Evolutionary conservation across 2,888 invertebrate genomes (phyloP).

Genomic region (Drosophila austrosaltans): DNA sequence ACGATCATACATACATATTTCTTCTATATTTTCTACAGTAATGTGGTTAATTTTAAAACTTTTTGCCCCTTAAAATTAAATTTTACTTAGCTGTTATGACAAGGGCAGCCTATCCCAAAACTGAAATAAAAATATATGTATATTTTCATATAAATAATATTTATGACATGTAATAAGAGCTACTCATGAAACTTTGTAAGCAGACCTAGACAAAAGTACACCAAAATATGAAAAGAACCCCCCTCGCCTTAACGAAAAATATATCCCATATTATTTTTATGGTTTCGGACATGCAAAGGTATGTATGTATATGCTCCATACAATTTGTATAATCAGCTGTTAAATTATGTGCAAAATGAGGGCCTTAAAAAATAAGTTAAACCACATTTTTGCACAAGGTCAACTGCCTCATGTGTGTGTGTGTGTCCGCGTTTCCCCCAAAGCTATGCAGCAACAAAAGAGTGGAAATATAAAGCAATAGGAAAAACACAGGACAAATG

Average conservation of each 20-base stretch:
- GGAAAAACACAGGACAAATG: slow-evolving; percentile 19
- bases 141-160: slow-evolving; percentile 34
- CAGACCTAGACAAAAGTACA: slow-evolving; percentile 5
- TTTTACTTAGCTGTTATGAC: neutral
- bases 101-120: neutral
- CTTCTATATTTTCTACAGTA: too few relatives aligned
- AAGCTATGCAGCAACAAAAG: slow-evolving; percentile 36
- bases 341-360: slow-evolving; percentile 71
- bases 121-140: neutral
- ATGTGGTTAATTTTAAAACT: neutral
- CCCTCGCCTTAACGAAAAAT: neutral
- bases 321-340: slow-evolving; percentile 74
- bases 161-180: slow-evolving; percentile 65
- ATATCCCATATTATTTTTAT: slow-evolving; percentile 67
- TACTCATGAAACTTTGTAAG: slow-evolving; percentile 55
- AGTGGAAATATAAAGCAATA: neutral
- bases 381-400: slow-evolving; percentile 38
- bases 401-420: slow-evolving; percentile 26
- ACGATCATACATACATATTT: too few relatives aligned
- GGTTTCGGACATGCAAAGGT: slow-evolving; percentile 69
- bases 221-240: slow-evolving; percentile 1
- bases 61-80: neutral
- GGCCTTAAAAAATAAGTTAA: slow-evolving; percentile 12
- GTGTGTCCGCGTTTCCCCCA: slow-evolving; percentile 22
- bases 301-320: slow-evolving; percentile 9